A percentile compares a stretch with the other conserved stretches of the same genome.
Evolutionary conservation across 2,113 vertebrate genomes (phyloP).

Genomic region (Sebastes fasciatus): DNA sequence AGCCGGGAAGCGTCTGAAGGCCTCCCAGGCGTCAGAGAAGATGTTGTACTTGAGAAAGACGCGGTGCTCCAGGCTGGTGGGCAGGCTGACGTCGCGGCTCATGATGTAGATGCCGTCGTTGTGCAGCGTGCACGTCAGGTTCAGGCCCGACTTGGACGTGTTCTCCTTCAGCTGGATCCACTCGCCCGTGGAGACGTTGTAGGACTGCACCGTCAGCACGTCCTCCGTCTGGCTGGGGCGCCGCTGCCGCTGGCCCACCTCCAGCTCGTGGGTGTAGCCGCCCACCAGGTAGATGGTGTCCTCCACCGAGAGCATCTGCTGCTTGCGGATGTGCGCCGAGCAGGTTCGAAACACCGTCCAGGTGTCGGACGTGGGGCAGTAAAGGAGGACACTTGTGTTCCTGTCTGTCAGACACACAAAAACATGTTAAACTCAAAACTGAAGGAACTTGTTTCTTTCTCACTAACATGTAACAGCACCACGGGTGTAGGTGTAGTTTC

Average conservation of each 20-base stretch:
- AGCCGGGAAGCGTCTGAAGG: conserved; percentile 89
- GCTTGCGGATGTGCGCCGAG: conserved; percentile 92
- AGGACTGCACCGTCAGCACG: conserved; percentile 92
- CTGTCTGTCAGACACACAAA: conserved; percentile 83
- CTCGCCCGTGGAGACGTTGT: conserved; percentile 88
- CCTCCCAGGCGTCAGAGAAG: conserved; percentile 91
- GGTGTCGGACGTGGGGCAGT: conserved; percentile 90
- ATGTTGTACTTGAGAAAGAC: conserved; percentile 97
- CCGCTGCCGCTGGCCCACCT: conserved; percentile 79
- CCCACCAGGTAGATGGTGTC: conserved; percentile 96
- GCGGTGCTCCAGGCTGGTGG: conserved; percentile 90
- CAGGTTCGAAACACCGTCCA: conserved; percentile 91
- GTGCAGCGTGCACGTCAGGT: conserved; percentile 94
- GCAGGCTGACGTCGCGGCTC: conserved; percentile 90
- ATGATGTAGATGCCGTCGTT: conserved; percentile 97
- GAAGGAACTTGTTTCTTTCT: background rate
- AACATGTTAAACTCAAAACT: background rate
- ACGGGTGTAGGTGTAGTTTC: background rate
- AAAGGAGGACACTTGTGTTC: conserved; percentile 92
- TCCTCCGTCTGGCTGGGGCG: conserved; percentile 89
- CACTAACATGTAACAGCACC: background rate
- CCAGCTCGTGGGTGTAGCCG: conserved; percentile 91
- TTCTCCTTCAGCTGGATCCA: conserved; percentile 94
- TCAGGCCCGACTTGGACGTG: conserved; percentile 93
- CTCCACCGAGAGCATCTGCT: conserved; percentile 98